Evolutionary conservation across 2,797 vertebrate species (phyloP).

Genomic region (Spinibarbus caldwelli): DNA sequence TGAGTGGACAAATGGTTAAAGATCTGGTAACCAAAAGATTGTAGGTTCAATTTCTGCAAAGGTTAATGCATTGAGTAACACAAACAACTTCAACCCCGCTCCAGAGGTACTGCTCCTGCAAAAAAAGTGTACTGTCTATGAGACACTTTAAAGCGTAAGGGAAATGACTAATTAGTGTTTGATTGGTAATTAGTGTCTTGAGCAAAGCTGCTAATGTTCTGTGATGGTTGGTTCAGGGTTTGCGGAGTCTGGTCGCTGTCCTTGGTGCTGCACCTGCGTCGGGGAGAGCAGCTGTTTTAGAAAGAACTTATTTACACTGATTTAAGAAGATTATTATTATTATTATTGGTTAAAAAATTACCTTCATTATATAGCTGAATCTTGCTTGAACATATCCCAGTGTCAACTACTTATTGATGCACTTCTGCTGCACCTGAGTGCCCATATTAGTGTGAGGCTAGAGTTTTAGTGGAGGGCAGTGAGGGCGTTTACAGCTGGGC

Average conservation of each 20-base stretch:
- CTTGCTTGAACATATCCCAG: background rate
- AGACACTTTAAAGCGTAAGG: background rate
- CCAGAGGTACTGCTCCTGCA: background rate
- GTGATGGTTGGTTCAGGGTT: background rate
- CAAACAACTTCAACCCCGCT: constrained; percentile 23
- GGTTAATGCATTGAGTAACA: background rate
- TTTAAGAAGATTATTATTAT: background rate
- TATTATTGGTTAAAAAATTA: background rate
- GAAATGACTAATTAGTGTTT: constrained; percentile 9
- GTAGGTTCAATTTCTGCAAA: background rate
- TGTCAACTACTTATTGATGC: background rate
- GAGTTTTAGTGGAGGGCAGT: background rate
- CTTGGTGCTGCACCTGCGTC: constrained; percentile 73
- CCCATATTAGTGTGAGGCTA: background rate
- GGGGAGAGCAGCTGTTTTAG: background rate
- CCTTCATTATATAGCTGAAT: background rate
- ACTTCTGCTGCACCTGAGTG: background rate
- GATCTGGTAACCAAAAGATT: background rate
- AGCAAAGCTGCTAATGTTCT: background rate
- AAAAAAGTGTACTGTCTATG: background rate
- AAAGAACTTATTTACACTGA: background rate
- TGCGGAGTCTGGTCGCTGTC: constrained; percentile 70
- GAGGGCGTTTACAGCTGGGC: background rate
- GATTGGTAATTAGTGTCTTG: constrained; percentile 6
- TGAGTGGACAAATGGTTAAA: background rate